Percentiles rank a stretch among this genome's conserved stretches.
Conservation (phyloP, 2,888 invertebrate genomes). For the Rapana venosa region DNA sequence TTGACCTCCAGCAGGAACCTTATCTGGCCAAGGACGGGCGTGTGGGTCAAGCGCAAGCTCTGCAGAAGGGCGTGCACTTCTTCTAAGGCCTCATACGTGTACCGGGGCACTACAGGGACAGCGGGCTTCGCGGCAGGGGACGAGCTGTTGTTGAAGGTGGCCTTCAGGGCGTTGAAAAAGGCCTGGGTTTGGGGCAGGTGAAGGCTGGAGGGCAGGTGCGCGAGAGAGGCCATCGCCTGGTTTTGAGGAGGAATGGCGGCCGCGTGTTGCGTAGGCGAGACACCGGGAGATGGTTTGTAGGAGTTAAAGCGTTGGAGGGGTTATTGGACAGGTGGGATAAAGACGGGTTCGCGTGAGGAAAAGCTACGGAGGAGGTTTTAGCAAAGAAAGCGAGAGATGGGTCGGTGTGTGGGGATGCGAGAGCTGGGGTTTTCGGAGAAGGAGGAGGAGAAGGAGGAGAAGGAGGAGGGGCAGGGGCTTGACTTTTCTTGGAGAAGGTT, state of each 20-base stretch:
- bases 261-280: not conserved
- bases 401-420: not conserved
- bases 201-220: not conserved
- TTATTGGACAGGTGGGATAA: no score
- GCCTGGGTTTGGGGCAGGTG: not conserved
- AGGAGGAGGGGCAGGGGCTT: not conserved
- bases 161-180: not conserved
- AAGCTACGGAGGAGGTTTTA: no score
- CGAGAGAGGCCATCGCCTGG: not conserved
- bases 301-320: no score
- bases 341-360: no score
- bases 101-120: not conserved
- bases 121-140: not conserved
- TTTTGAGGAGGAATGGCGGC: not conserved
- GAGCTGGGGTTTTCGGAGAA: not conserved
- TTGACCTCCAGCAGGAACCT: conserved; percentile 29
- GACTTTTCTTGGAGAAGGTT: not conserved
- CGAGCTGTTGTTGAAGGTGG: not conserved
- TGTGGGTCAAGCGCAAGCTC: not conserved
- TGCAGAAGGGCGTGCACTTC: conserved; percentile 17
- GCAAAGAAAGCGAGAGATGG: not conserved
- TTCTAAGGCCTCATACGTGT: not conserved
- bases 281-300: no score
- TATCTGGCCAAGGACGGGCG: conserved; percentile 2
- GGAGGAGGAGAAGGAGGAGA: no score